A percentile compares a stretch with the other conserved stretches of the same genome.
These are phyloP conservation scores for Lycia hirtaria DNA, from an alignment of 2,888 invertebrate species.

Conservation along the genomic window DNA sequence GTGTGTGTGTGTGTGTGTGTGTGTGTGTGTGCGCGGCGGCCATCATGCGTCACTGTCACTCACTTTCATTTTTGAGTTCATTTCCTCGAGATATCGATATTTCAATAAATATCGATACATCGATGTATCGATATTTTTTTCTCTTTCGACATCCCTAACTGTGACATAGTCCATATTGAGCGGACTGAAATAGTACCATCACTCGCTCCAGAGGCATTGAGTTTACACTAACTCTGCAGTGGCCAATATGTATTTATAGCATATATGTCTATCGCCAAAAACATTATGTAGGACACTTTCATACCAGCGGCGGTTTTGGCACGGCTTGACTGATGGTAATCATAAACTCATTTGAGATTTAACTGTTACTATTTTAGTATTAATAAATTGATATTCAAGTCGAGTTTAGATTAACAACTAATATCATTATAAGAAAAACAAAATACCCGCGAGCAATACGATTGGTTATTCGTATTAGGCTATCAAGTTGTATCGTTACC, in stretches of 20 bases:
- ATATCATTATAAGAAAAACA: too few species aligned
- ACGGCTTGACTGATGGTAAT: constrained; percentile 55
- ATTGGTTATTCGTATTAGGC: too few species aligned
- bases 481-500: too few species aligned
- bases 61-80: too few species aligned
- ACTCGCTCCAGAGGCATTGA: constrained; percentile 38
- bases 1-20: too few species aligned
- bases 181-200: constrained; percentile 19
- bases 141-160: not conserved
- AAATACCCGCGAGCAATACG: too few species aligned
- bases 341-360: constrained; percentile 36
- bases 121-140: too few species aligned
- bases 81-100: too few species aligned
- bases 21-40: too few species aligned
- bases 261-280: constrained; percentile 60
- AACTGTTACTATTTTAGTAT: constrained; percentile 30
- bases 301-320: constrained; percentile 57
- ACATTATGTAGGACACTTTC: constrained; percentile 62
- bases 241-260: constrained; percentile 67
- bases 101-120: too few species aligned
- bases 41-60: too few species aligned
- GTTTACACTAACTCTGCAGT: constrained; percentile 54
- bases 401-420: too few species aligned
- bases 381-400: not conserved
- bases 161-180: not conserved